These are phyloP conservation scores for Ostrea denselamellosa DNA, from an alignment of 1,140 invertebrate genomes.

Conservation along the genomic window DNA sequence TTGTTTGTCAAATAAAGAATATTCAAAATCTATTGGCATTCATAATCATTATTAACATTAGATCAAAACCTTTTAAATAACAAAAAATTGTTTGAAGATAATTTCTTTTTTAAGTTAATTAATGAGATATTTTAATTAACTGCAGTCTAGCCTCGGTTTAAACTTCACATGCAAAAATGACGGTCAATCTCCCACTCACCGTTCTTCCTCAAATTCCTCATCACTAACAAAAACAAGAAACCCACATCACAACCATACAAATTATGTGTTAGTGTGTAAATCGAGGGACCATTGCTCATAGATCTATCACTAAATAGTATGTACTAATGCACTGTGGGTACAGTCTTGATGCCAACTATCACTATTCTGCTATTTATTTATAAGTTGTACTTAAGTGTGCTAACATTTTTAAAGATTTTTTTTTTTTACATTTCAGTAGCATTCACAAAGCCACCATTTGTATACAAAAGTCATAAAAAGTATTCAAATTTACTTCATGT, in stretches of 20 bases:
- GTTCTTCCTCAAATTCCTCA: constrained; percentile 30
- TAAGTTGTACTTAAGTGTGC: not conserved
- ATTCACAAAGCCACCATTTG: no score
- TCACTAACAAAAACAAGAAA: constrained; percentile 32
- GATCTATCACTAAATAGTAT: not conserved
- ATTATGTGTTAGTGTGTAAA: not conserved
- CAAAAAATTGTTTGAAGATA: not conserved
- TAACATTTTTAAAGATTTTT: no score
- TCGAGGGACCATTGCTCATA: not conserved
- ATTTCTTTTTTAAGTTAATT: not conserved
- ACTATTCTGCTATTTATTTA: not conserved
- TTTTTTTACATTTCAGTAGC: no score
- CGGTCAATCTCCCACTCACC: constrained; percentile 20
- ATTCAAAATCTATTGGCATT: not conserved
- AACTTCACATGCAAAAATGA: not conserved
- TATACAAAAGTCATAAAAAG: no score
- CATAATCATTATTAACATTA: no score
- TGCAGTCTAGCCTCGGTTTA: constrained; percentile 5
- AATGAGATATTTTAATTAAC: not conserved
- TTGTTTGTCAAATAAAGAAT: not conserved
- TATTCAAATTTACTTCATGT: no score
- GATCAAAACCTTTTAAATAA: not conserved
- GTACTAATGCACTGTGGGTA: not conserved
- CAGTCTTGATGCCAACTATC: not conserved
- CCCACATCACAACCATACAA: constrained; percentile 19